phyloP scores from a whole-genome alignment of 1,140 invertebrate genomes.

The Uloborus diversus region DNA sequence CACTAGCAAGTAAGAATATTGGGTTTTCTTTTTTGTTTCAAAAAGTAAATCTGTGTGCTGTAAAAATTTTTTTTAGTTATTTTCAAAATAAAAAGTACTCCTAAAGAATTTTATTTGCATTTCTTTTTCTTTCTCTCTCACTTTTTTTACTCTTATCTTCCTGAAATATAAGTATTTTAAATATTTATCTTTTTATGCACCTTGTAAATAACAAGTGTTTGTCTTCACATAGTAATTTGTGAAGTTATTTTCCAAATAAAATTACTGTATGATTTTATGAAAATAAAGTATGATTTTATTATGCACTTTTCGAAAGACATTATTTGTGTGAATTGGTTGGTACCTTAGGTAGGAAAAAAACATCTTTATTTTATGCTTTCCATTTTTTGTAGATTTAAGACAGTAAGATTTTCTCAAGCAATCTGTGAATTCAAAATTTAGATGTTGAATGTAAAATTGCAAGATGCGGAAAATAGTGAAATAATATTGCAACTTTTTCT shows the following conservation, averaged over 20 bases:
- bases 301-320: too few species aligned
- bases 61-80: not conserved
- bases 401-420: not conserved
- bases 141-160: not conserved
- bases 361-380: too few species aligned
- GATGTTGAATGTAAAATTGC: not conserved
- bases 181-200: not conserved
- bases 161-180: not conserved
- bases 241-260: too few species aligned
- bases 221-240: too few species aligned
- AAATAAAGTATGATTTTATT: too few species aligned
- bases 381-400: not conserved
- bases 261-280: too few species aligned
- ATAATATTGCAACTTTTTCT: not conserved
- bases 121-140: not conserved
- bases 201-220: too few species aligned
- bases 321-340: too few species aligned
- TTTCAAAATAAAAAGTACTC: not conserved
- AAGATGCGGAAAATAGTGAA: not conserved
- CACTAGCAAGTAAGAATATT: conserved; percentile 15
- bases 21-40: not conserved
- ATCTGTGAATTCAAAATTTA: not conserved
- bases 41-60: not conserved
- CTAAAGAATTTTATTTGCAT: not conserved
- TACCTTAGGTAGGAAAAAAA: too few species aligned